Conservation (phyloP, 2,797 vertebrate genomes). For the Cossypha niveicapilla region DNA sequence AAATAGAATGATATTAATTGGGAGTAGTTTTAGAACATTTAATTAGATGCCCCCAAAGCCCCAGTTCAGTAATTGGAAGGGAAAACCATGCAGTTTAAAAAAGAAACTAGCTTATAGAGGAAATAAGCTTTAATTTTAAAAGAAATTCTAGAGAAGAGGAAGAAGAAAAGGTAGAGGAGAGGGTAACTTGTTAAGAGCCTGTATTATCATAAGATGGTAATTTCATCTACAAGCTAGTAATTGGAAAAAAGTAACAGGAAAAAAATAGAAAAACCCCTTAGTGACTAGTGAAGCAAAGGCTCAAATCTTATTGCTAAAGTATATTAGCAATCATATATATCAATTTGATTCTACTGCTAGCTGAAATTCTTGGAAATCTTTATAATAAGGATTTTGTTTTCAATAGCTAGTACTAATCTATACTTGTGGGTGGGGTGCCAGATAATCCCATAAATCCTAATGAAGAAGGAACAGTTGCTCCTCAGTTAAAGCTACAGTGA, state of each 20-base stretch:
- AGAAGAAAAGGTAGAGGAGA: not conserved
- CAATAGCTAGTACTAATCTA: not conserved
- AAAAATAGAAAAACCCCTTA: not conserved
- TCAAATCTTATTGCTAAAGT: not conserved
- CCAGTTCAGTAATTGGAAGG: not conserved
- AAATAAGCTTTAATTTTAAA: not conserved
- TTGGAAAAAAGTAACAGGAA: not conserved
- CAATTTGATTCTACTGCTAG: not conserved
- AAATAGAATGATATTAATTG: slow-evolving; percentile 17
- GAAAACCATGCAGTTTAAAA: not conserved
- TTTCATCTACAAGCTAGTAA: not conserved
- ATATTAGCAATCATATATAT: not conserved
- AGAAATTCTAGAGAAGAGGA: not conserved
- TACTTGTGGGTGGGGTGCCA: not conserved
- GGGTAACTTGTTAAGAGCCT: not conserved
- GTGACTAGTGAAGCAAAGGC: not conserved
- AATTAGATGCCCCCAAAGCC: not conserved
- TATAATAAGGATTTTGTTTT: not conserved
- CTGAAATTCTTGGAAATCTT: not conserved
- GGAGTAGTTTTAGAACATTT: not conserved
- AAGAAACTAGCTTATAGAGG: not conserved
- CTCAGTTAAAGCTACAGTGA: not conserved
- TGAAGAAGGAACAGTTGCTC: not conserved
- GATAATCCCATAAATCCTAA: not conserved
- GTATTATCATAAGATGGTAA: not conserved